Base-by-base conservation (phyloP, 2,797 vertebrate genomes). In the Darevskia mixta region DNA sequence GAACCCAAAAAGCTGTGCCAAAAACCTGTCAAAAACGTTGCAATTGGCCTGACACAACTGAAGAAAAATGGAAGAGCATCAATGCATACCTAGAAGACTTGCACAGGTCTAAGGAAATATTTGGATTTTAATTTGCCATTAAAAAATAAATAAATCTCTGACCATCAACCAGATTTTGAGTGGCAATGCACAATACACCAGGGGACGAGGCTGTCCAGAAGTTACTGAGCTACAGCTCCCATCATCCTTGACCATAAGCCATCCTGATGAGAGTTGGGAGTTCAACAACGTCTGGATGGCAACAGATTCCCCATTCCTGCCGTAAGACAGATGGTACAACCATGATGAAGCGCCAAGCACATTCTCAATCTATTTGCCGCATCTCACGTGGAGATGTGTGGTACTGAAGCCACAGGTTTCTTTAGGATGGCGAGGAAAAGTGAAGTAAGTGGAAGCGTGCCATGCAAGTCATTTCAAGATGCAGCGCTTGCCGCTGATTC, bases 401-500 rank as follows among this genome's bases (percentile, higher is more conserved):
- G 17, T 32, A 58, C 25, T 64, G 8, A 49, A 23, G 23, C 35
- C 13, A 38, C 43, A 13, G 38, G 27, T 43, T 15, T 67, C 61
- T 77, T 45, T 35, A 38, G 29, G 29, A 35, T 5, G 23, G 17
- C 25, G 1, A 45, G 13, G 7, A 20, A 66, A 85, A 66, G 9
- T 15, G 29, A 79, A 23, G 3, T 55, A 55, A 58, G 23, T 3
- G 11, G 8, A 17, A 45, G 17, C 23, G 8, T 5, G 49, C 18
- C 45, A 49, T 4, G 4, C 38, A 38, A n/a, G 32, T 23, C 17
- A 20, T 87, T 77, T 83, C 76, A 83, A 77, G 67, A 38, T 83
- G 86, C 66, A 89, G 11, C 61, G 90, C 66, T 71, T 83, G n/a
- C 73, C 73, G 90, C 89, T 88, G 89, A 86, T 92, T 94, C 71